Percentiles rank a stretch among this genome's conserved stretches.
Conservation (phyloP, 2,797 vertebrate genomes). For the Scomberomorus guttatus region DNA sequence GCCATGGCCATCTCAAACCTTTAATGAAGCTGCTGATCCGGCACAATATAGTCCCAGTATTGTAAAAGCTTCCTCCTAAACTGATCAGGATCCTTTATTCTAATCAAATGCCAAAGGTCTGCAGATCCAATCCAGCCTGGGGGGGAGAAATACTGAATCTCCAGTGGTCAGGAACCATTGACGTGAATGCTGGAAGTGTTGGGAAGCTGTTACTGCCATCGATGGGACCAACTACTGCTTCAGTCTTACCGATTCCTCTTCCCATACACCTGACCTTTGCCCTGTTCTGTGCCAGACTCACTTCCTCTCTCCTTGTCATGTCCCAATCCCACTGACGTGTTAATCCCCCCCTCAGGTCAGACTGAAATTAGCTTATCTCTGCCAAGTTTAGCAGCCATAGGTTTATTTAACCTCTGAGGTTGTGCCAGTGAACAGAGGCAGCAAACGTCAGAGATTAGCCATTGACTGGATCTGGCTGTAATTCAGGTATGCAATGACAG, state of each 20-base stretch:
- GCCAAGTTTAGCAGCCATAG: slow-evolving; percentile 59
- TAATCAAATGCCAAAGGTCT: not conserved
- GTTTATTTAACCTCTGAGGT: slow-evolving; percentile 56
- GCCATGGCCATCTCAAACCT: slow-evolving; percentile 65
- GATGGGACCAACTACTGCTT: slow-evolving; percentile 7
- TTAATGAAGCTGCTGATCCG: slow-evolving; percentile 8
- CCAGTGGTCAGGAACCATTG: not conserved
- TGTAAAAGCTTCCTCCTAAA: not conserved
- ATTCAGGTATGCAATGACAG: slow-evolving; percentile 25
- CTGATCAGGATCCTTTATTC: slow-evolving; percentile 25
- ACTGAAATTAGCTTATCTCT: slow-evolving; percentile 79
- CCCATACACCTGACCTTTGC: slow-evolving; percentile 1
- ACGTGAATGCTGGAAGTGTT: slow-evolving; percentile 1
- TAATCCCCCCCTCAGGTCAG: slow-evolving; percentile 75
- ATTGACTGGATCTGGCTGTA: slow-evolving; percentile 76
- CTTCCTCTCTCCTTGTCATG: slow-evolving; percentile 46
- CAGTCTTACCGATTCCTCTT: not conserved
- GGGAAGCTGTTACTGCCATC: slow-evolving; percentile 42
- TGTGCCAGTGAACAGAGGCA: slow-evolving; percentile 40
- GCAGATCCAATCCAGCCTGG: slow-evolving; percentile 10
- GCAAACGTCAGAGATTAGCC: slow-evolving; percentile 64
- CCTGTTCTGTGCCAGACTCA: slow-evolving; percentile 16
- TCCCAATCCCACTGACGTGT: slow-evolving; percentile 58
- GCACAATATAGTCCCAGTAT: not conserved
- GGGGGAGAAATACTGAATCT: not conserved